These are phyloP conservation scores for Manis pentadactyla DNA, from an alignment of 2,797 vertebrate species.

Conservation along the genomic window DNA sequence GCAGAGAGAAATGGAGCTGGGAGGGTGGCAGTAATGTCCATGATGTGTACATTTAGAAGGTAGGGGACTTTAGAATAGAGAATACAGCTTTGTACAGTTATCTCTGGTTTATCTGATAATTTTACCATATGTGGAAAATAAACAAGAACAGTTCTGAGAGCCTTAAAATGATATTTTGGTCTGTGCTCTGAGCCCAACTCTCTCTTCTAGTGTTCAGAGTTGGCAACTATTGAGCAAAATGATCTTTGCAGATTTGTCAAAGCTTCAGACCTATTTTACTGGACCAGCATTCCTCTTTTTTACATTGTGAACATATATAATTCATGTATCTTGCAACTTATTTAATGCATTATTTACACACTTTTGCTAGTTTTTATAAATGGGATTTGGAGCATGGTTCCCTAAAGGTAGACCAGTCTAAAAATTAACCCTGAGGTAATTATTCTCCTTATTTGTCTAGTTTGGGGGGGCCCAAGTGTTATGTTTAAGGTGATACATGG, in stretches of 20 bases:
- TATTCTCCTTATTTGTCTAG: slow-evolving; percentile 37
- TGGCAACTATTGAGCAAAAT: slow-evolving; percentile 55
- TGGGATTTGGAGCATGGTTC: slow-evolving; percentile 63
- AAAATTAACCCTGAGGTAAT: slow-evolving; percentile 46
- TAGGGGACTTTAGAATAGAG: neutral
- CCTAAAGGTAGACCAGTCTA: slow-evolving; percentile 62
- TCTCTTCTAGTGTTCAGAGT: neutral
- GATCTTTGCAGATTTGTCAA: slow-evolving; percentile 12
- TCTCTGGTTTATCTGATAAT: neutral
- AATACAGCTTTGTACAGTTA: neutral
- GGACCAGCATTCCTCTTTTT: slow-evolving; percentile 58
- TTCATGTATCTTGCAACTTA: slow-evolving; percentile 69
- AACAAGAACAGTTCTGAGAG: neutral
- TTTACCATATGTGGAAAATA: neutral
- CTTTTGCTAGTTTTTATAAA: slow-evolving; percentile 73
- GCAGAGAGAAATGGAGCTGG: neutral
- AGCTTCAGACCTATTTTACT: slow-evolving; percentile 63
- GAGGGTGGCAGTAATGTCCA: neutral
- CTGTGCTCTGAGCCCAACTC: neutral
- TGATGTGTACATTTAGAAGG: neutral
- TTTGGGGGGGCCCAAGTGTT: fast-evolving
- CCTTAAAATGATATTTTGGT: neutral
- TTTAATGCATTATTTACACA: slow-evolving; percentile 77
- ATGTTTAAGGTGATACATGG: neutral
- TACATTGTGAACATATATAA: slow-evolving; percentile 72